These are phyloP conservation scores for Batillaria attramentaria DNA, from an alignment of 1,140 invertebrate species.

Conservation along the genomic window DNA sequence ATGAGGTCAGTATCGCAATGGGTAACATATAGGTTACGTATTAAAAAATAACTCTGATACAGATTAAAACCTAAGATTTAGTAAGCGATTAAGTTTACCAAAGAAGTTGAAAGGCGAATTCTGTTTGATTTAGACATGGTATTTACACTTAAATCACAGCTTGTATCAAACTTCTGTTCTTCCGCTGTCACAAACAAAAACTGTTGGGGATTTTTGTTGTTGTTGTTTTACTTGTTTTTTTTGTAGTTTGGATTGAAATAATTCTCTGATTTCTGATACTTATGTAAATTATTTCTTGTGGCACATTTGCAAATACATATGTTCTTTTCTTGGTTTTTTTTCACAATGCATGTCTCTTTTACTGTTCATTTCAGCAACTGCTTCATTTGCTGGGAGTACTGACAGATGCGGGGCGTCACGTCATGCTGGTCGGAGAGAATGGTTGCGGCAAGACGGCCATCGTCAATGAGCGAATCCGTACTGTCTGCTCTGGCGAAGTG, in stretches of 20 bases:
- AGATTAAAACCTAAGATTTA: not conserved
- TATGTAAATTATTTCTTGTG: no score
- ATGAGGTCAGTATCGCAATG: no score
- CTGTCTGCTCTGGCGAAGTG: conserved; percentile 71
- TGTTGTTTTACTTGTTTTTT: no score
- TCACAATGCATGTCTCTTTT: not conserved
- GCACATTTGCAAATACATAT: not conserved
- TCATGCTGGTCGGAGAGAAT: conserved; percentile 69
- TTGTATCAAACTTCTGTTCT: no score
- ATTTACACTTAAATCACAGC: not conserved
- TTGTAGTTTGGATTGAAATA: no score
- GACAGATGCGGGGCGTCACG: conserved; percentile 66
- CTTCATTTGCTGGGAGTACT: conserved; percentile 63
- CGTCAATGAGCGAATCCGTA: conserved; percentile 68
- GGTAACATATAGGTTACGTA: no score
- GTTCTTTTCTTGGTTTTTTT: not conserved
- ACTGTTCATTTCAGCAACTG: conserved; percentile 55
- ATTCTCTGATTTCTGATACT: no score
- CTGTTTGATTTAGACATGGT: not conserved
- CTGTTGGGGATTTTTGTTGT: no score
- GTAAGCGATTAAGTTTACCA: not conserved
- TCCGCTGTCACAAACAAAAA: no score
- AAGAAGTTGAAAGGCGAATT: not conserved
- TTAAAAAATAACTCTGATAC: no score
- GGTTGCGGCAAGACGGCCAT: conserved; percentile 71